phyloP scores from a whole-genome alignment of 2,797 vertebrate species.

The Catostomus latipinnis region DNA sequence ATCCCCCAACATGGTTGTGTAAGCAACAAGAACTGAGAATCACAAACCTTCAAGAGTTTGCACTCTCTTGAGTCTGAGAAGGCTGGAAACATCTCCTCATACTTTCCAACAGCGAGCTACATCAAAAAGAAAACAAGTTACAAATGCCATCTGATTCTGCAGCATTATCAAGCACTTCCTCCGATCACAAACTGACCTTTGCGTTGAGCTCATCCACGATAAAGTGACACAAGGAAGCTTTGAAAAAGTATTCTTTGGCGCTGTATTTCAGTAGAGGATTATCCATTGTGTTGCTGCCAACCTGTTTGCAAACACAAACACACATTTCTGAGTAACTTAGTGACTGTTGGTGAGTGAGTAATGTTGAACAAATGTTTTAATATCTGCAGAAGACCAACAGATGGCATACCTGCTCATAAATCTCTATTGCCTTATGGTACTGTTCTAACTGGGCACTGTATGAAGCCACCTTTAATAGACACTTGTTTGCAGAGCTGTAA shows the following conservation, averaged over 20 bases:
- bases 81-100: slow-evolving; percentile 98
- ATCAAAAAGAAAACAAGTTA: slow-evolving; percentile 24
- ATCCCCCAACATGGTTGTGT: neutral
- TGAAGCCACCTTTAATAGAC: slow-evolving; percentile 95
- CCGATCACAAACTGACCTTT: slow-evolving; percentile 76
- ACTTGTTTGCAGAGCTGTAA: slow-evolving; percentile 95
- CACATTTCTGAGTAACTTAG: neutral
- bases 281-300: slow-evolving; percentile 96
- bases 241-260: slow-evolving; percentile 99
- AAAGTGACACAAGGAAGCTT: slow-evolving; percentile 96
- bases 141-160: neutral
- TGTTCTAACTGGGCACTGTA: slow-evolving; percentile 96
- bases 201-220: slow-evolving; percentile 98
- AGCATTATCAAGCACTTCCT: neutral
- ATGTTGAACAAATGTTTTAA: neutral
- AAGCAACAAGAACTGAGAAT: neutral
- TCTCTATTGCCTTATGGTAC: slow-evolving; percentile 95
- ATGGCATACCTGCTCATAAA: slow-evolving; percentile 92
- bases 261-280: slow-evolving; percentile 97
- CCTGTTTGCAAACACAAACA: slow-evolving; percentile 69
- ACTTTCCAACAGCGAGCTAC: slow-evolving; percentile 96
- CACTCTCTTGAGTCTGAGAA: slow-evolving; percentile 98
- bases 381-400: neutral
- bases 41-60: slow-evolving; percentile 93
- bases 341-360: neutral